phyloP scores from a whole-genome alignment of 2,888 invertebrate species.

The Electrophaes corylata region DNA sequence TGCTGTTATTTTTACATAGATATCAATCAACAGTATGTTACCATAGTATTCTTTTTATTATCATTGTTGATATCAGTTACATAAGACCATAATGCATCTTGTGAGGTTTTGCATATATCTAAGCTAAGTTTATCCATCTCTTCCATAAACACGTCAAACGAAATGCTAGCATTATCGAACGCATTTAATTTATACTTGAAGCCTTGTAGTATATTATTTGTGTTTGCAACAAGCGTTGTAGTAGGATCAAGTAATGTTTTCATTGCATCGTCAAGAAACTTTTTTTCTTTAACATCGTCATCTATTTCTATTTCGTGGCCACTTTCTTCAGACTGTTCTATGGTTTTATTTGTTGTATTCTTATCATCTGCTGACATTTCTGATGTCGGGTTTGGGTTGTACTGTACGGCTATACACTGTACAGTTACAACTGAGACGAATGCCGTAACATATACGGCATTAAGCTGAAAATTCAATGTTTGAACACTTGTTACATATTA shows the following conservation, averaged over 20 bases:
- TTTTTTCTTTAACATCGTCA: constrained; percentile 69
- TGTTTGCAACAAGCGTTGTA: constrained; percentile 53
- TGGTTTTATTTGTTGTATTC: constrained; percentile 60
- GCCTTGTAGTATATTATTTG: constrained; percentile 56
- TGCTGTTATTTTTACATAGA: no score
- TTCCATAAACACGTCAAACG: constrained; percentile 68
- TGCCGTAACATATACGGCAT: constrained; percentile 44
- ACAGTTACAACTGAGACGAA: constrained; percentile 52
- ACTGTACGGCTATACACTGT: constrained; percentile 50
- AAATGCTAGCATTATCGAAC: constrained; percentile 62
- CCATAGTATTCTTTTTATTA: constrained; percentile 74
- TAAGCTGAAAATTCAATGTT: constrained; percentile 23
- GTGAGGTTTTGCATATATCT: constrained; percentile 74
- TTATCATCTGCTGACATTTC: constrained; percentile 75
- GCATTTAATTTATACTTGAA: constrained; percentile 65
- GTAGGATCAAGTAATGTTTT: constrained; percentile 68
- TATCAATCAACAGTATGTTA: no score
- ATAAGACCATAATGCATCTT: constrained; percentile 74
- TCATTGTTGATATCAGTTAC: constrained; percentile 73
- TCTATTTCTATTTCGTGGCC: constrained; percentile 71
- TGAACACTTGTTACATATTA: not conserved
- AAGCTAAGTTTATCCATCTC: constrained; percentile 76
- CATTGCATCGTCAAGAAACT: constrained; percentile 73
- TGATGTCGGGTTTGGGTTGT: constrained; percentile 65
- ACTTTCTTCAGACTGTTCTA: constrained; percentile 68